Percentiles rank a stretch among this genome's conserved stretches.
These are phyloP conservation scores for Nixonia krombeini DNA, from an alignment of 1,140 invertebrate species.

Conservation along the genomic window DNA sequence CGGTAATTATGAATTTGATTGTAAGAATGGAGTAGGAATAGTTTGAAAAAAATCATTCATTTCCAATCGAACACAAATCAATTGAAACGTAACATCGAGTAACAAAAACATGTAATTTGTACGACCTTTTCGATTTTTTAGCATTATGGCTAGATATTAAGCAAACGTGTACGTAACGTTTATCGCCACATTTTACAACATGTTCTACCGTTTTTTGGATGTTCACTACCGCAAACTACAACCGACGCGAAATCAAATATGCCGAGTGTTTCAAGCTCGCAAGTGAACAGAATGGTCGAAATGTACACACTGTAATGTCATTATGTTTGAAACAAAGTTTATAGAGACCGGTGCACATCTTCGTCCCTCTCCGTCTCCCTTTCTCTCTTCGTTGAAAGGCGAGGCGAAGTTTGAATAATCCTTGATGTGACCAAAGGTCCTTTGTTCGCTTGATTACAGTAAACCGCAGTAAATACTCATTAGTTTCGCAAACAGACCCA, in stretches of 20 bases:
- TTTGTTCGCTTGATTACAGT: slow-evolving; percentile 65
- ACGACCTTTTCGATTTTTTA: too few relatives aligned
- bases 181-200: too few relatives aligned
- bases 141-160: too few relatives aligned
- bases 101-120: too few relatives aligned
- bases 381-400: slow-evolving; percentile 11
- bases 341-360: slow-evolving; percentile 35
- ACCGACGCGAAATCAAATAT: slow-evolving; percentile 21
- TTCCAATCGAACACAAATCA: too few relatives aligned
- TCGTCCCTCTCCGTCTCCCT: slow-evolving; percentile 8
- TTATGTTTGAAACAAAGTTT: slow-evolving; percentile 46
- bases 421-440: slow-evolving; percentile 58
- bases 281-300: slow-evolving; percentile 27
- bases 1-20: too few relatives aligned
- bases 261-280: slow-evolving; percentile 16
- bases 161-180: too few relatives aligned
- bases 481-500: slow-evolving; percentile 60
- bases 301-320: slow-evolving; percentile 26
- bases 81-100: too few relatives aligned
- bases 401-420: slow-evolving; percentile 47
- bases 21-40: too few relatives aligned
- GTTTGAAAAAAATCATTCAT: too few relatives aligned
- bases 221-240: too few relatives aligned
- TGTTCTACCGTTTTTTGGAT: too few relatives aligned
- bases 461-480: slow-evolving; percentile 60